phyloP scores from a whole-genome alignment of 2,113 vertebrate species.

The Macrotus californicus region DNA sequence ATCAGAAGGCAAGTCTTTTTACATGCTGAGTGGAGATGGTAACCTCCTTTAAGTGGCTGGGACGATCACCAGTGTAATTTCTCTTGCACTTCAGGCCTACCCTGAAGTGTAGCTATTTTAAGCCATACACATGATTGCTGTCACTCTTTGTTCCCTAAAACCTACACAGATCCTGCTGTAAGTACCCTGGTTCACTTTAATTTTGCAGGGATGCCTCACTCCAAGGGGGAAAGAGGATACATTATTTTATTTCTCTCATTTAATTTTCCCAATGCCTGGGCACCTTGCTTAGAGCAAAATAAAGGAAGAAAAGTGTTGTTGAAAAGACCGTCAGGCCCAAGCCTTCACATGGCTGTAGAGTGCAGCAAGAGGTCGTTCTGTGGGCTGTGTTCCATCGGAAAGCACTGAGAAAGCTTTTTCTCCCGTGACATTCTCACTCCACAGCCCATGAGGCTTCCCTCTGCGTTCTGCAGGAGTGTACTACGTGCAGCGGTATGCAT shows the following conservation, averaged over 20 bases:
- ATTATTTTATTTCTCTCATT: conserved; percentile 49
- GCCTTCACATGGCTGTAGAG: background rate
- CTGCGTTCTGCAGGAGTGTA: background rate
- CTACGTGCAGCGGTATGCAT: background rate
- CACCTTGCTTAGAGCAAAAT: background rate
- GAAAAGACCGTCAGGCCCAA: background rate
- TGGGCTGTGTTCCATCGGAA: background rate
- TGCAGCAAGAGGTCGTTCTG: background rate
- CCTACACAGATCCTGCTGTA: background rate
- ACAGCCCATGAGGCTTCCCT: background rate
- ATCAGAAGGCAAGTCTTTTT: background rate
- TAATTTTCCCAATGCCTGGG: conserved; percentile 35
- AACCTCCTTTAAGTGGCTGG: background rate
- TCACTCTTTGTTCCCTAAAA: conserved; percentile 35
- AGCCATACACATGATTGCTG: background rate
- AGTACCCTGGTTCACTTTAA: conserved; percentile 10
- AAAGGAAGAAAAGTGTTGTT: background rate
- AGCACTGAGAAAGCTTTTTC: background rate
- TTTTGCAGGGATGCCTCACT: conserved; percentile 6
- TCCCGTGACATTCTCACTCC: background rate
- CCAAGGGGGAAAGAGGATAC: background rate
- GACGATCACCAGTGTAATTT: background rate
- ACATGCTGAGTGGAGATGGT: background rate
- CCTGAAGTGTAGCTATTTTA: background rate
- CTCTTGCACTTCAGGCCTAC: background rate